These are phyloP conservation scores for Polypedilum vanderplanki DNA, from an alignment of 1,140 invertebrate genomes.

Conservation along the genomic window DNA sequence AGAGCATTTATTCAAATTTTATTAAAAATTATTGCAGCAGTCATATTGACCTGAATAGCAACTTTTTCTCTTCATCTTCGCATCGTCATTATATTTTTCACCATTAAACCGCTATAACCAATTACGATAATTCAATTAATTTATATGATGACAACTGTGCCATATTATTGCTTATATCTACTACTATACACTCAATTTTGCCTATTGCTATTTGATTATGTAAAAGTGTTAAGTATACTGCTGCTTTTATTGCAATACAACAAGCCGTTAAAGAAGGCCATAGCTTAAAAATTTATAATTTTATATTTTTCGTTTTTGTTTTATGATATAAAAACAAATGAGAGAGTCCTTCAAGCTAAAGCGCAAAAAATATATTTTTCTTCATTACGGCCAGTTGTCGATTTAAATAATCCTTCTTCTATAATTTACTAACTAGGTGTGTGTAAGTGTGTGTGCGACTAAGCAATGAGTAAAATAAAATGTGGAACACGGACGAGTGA, in stretches of 20 bases:
- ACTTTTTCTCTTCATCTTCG: not conserved
- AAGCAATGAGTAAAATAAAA: not conserved
- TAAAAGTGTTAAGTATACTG: not conserved
- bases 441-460: not conserved
- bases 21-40: no score
- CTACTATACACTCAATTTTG: no score
- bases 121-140: not conserved
- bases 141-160: not conserved
- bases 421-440: not conserved
- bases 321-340: not conserved
- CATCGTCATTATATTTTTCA: not conserved
- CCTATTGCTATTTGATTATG: not conserved
- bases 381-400: no score
- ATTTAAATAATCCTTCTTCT: not conserved
- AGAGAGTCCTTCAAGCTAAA: not conserved
- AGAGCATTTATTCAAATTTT: no score
- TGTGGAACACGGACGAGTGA: constrained; percentile 1
- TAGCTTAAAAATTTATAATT: not conserved
- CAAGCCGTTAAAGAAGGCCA: not conserved
- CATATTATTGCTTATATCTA: not conserved
- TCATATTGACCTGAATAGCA: no score
- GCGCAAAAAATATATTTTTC: not conserved
- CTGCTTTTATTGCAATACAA: not conserved
- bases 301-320: not conserved
- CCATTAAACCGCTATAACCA: not conserved